A percentile compares a stretch with the other conserved stretches of the same genome.
Conservation (phyloP, 2,113 vertebrate species). For the Ameiurus melas region DNA sequence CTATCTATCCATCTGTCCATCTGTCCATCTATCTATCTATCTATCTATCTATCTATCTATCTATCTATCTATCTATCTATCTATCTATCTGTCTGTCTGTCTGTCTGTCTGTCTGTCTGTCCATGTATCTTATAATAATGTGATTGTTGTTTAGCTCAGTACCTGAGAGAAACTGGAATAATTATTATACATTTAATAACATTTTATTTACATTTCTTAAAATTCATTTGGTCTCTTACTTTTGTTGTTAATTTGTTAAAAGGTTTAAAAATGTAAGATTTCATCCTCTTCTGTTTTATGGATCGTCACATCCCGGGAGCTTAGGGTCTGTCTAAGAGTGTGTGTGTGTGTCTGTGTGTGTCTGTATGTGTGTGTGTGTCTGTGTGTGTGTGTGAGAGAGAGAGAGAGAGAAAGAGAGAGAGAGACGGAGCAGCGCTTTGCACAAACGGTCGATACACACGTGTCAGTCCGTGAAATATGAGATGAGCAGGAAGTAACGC, state of each 20-base stretch:
- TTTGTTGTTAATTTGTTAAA: background rate
- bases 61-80: background rate
- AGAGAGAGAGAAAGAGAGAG: background rate
- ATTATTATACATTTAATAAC: background rate
- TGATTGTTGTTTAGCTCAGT: background rate
- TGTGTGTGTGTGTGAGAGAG: background rate
- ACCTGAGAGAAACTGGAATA: background rate
- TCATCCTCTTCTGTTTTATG: slow-evolving; percentile 11
- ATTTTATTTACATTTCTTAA: background rate
- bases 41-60: background rate
- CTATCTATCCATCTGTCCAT: background rate
- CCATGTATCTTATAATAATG: background rate
- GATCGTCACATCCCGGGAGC: background rate
- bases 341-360: background rate
- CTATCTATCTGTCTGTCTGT: background rate
- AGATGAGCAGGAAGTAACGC: slow-evolving; percentile 28
- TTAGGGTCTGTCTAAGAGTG: background rate
- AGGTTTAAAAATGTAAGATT: slow-evolving; percentile 27
- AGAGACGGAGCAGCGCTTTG: background rate
- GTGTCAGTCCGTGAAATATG: slow-evolving; percentile 33
- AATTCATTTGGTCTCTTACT: background rate
- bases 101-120: background rate
- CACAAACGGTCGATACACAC: slow-evolving; percentile 27
- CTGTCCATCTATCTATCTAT: background rate
- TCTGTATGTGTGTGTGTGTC: background rate